These are phyloP conservation scores for Coracias cyanogaster DNA, from an alignment of 2,797 vertebrate genomes.

Conservation along the genomic window DNA sequence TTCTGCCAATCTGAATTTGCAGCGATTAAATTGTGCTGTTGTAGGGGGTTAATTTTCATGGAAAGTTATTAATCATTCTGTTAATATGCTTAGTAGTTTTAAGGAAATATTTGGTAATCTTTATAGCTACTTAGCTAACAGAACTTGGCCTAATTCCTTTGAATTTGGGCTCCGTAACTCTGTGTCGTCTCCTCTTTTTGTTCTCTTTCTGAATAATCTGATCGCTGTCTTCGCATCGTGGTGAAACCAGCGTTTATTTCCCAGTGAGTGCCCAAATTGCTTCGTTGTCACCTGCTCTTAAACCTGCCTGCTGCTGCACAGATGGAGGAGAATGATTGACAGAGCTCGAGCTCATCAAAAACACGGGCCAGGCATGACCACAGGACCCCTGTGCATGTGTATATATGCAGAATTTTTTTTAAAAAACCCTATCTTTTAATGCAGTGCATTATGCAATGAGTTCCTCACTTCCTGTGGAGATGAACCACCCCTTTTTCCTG, in stretches of 20 bases:
- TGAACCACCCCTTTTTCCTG: not conserved
- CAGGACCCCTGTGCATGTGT: not conserved
- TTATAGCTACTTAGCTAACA: constrained; percentile 4
- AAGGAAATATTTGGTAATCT: not conserved
- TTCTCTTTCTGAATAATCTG: not conserved
- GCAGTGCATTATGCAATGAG: not conserved
- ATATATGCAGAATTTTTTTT: too few relatives aligned
- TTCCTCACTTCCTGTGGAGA: not conserved
- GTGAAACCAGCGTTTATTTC: not conserved
- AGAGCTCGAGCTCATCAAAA: not conserved
- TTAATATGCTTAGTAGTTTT: constrained; percentile 20
- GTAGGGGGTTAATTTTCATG: not conserved
- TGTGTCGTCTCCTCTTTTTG: not conserved
- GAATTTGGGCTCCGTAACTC: not conserved
- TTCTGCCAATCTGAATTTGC: not conserved
- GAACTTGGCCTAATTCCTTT: not conserved
- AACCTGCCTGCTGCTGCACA: not conserved
- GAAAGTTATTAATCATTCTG: constrained; percentile 2
- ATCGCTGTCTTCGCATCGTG: not conserved
- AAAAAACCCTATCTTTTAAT: not conserved
- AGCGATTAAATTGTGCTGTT: not conserved
- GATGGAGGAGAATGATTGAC: not conserved
- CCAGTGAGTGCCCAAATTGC: not conserved
- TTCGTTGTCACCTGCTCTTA: not conserved
- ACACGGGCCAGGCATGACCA: not conserved